phyloP scores from a whole-genome alignment of 2,888 invertebrate species.

The Metellina segmentata region DNA sequence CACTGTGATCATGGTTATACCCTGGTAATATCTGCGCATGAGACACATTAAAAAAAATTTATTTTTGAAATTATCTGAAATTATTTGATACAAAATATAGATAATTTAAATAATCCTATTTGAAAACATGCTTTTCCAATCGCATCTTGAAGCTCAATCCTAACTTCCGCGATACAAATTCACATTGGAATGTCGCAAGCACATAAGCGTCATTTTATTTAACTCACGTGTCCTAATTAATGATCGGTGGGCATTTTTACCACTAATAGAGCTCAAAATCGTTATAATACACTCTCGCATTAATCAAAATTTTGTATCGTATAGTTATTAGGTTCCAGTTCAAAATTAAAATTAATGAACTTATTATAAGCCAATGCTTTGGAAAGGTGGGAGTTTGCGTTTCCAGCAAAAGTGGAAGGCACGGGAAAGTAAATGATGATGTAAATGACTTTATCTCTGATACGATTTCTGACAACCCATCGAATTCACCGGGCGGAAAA shows the following conservation, averaged over 20 bases:
- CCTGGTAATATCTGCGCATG: too few relatives aligned
- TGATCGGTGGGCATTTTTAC: constrained; percentile 66
- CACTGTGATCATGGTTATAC: too few relatives aligned
- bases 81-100: too few relatives aligned
- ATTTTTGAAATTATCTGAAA: too few relatives aligned
- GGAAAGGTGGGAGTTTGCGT: constrained; percentile 2
- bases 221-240: background rate
- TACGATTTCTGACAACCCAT: constrained; percentile 72
- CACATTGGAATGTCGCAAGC: too few relatives aligned
- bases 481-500: constrained; percentile 57
- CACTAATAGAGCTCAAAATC: background rate
- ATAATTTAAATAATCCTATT: too few relatives aligned
- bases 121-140: background rate
- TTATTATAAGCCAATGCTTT: constrained; percentile 41
- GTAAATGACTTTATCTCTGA: constrained; percentile 67
- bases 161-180: too few relatives aligned
- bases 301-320: constrained; percentile 7
- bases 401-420: background rate
- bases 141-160: background rate
- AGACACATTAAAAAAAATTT: too few relatives aligned
- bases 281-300: background rate
- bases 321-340: constrained; percentile 3
- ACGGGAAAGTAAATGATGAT: constrained; percentile 60
- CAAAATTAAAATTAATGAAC: constrained; percentile 45
- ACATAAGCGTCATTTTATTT: background rate